phyloP scores from a whole-genome alignment of 2,888 invertebrate species.

The Limnephilus lunatus region DNA sequence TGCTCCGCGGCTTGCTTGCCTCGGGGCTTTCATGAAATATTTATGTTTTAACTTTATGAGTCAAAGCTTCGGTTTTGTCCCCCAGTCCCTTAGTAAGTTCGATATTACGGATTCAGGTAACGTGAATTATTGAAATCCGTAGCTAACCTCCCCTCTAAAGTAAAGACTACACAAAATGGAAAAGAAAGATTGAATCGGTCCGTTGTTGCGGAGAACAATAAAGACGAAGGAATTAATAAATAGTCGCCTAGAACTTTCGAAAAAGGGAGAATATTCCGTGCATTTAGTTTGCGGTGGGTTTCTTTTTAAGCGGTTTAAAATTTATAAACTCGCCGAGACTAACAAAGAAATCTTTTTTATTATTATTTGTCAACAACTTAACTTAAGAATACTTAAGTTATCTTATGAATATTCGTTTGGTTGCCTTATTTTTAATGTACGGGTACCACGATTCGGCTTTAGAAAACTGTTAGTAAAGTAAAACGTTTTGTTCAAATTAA shows the following conservation, averaged over 20 bases:
- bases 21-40: slow-evolving; percentile 62
- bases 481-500: not conserved
- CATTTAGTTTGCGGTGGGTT: not conserved
- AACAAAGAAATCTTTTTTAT: not conserved
- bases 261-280: not conserved
- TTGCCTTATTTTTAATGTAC: not conserved
- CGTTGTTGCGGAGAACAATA: slow-evolving; percentile 7
- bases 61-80: slow-evolving; percentile 63
- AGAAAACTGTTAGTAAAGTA: not conserved
- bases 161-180: not conserved
- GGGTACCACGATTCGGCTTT: not conserved
- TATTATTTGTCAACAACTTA: not conserved
- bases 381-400: not conserved
- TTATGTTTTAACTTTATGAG: slow-evolving; percentile 63
- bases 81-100: slow-evolving; percentile 55
- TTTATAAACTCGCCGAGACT: not conserved
- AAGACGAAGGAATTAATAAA: slow-evolving; percentile 59
- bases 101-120: slow-evolving; percentile 64
- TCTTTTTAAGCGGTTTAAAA: not conserved
- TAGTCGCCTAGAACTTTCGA: not conserved
- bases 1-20: slow-evolving; percentile 23
- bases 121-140: slow-evolving; percentile 64
- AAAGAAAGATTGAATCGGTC: slow-evolving; percentile 17
- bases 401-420: not conserved
- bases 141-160: slow-evolving; percentile 43